These are phyloP conservation scores for Papilio demoleus DNA, from an alignment of 2,888 invertebrate species.

Conservation along the genomic window DNA sequence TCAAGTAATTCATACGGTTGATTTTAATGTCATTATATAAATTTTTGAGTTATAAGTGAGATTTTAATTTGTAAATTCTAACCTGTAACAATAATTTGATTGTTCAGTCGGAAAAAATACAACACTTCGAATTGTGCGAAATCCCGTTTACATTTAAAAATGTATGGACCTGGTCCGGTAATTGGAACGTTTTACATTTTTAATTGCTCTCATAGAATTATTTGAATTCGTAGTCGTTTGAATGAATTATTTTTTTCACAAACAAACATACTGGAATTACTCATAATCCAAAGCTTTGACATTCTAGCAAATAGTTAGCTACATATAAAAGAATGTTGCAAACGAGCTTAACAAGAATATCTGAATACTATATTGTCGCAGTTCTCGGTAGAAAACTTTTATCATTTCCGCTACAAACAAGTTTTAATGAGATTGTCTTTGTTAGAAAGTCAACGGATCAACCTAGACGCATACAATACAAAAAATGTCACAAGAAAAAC, in stretches of 20 bases:
- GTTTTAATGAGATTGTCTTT: conserved; percentile 33
- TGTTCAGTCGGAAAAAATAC: neutral
- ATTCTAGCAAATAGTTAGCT: too few relatives aligned
- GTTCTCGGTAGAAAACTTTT: conserved; percentile 18
- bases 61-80: too few relatives aligned
- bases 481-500: neutral
- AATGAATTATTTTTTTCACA: too few relatives aligned
- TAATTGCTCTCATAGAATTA: neutral
- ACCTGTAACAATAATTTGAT: too few relatives aligned
- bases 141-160: too few relatives aligned
- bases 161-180: neutral
- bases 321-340: neutral
- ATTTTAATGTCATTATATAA: neutral
- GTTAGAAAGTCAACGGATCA: conserved; percentile 4
- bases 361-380: conserved; percentile 26
- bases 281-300: too few relatives aligned
- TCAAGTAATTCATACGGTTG: neutral
- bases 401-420: conserved; percentile 30
- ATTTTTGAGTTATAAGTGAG: neutral
- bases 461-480: conserved; percentile 15
- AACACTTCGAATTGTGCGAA: neutral
- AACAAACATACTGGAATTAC: too few relatives aligned
- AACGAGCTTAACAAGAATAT: conserved; percentile 20
- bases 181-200: conserved; percentile 7
- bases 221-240: neutral